phyloP scores from a whole-genome alignment of 92 coral and sea anemone genomes.

The Porites divaricata region DNA sequence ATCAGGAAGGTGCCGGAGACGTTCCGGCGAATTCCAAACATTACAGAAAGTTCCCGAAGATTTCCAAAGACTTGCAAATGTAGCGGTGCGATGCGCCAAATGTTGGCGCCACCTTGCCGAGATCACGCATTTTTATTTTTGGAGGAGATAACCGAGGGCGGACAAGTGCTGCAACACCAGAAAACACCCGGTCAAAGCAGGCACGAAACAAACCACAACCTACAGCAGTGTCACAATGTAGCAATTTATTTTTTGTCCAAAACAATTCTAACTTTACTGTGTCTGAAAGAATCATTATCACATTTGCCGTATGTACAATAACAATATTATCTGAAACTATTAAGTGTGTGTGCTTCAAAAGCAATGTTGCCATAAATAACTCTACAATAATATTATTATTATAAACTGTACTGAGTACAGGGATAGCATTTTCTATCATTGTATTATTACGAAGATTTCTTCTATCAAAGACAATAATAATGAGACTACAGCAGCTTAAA shows the following conservation, averaged over 20 bases:
- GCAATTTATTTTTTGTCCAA: constrained; percentile 50
- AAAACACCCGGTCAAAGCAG: too few species aligned
- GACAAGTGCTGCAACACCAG: too few species aligned
- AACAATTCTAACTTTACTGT: constrained; percentile 47
- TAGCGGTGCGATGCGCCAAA: too few species aligned
- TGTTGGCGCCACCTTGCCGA: too few species aligned
- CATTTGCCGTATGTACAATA: constrained; percentile 45
- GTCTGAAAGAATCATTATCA: constrained; percentile 52
- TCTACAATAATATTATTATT: constrained; percentile 37
- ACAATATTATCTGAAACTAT: constrained; percentile 49
- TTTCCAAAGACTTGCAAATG: too few species aligned
- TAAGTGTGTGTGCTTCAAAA: constrained; percentile 53
- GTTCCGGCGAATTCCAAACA: too few species aligned
- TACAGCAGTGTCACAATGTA: constrained; percentile 35
- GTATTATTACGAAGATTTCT: constrained; percentile 26
- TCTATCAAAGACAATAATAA: constrained; percentile 38
- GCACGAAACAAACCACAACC: background rate
- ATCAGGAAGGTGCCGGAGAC: too few species aligned
- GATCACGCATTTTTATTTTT: too few species aligned
- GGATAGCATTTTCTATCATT: constrained; percentile 12
- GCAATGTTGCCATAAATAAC: constrained; percentile 41
- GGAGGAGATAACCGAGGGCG: too few species aligned
- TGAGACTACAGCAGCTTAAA: constrained; percentile 14
- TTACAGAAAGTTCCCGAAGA: too few species aligned
- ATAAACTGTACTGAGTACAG: constrained; percentile 53